A percentile compares a stretch with the other conserved stretches of the same genome.
phyloP scores from a whole-genome alignment of 2,888 invertebrate genomes.

The Pristionchus fissidentatus region DNA sequence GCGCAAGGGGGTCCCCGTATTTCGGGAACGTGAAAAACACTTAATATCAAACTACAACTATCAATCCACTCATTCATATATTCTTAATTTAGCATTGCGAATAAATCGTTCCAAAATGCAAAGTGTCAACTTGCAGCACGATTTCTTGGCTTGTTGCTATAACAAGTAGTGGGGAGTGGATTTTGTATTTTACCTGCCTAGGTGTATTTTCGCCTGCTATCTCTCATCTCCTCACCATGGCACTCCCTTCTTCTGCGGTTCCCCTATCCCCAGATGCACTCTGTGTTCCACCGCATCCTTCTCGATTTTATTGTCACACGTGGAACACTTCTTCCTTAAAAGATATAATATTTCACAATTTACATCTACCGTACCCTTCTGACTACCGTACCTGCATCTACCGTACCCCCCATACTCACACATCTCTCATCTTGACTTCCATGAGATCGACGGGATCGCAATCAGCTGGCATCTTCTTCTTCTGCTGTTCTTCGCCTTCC shows the following conservation, averaged over 20 bases:
- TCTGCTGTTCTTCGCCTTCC: too few species aligned
- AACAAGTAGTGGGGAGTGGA: too few species aligned
- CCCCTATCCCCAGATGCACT: neutral
- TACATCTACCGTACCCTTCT: neutral
- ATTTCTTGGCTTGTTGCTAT: too few species aligned
- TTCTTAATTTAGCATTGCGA: too few species aligned
- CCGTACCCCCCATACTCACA: constrained; percentile 5
- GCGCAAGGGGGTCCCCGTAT: too few species aligned
- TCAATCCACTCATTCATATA: too few species aligned
- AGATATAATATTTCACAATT: neutral
- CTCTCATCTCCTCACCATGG: constrained; percentile 5
- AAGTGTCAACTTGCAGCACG: too few species aligned
- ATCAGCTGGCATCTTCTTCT: neutral
- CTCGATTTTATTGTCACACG: neutral
- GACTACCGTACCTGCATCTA: neutral
- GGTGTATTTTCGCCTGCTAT: too few species aligned
- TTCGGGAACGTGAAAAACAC: too few species aligned
- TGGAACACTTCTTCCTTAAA: neutral
- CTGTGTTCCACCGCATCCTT: neutral
- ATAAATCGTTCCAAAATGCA: too few species aligned
- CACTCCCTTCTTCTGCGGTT: neutral
- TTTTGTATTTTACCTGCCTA: too few species aligned
- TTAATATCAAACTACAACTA: too few species aligned
- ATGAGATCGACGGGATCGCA: neutral
- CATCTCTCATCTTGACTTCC: neutral